Conservation (phyloP, 2,113 vertebrate species). For the Diadophis punctatus region DNA sequence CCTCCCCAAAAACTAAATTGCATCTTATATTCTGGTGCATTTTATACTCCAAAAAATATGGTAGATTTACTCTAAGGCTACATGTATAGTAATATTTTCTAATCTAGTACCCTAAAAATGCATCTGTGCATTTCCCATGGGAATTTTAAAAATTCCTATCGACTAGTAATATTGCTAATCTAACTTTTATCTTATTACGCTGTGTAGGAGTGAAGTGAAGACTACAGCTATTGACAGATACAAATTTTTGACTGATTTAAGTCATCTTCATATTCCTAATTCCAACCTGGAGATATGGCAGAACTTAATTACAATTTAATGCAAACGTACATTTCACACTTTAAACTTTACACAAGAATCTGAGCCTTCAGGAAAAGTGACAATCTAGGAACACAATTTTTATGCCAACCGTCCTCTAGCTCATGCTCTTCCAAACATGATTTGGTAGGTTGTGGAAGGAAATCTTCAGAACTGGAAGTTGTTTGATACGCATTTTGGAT, state of each 20-base stretch:
- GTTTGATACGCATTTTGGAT: neutral
- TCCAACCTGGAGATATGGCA: neutral
- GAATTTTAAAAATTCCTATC: neutral
- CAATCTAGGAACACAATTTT: neutral
- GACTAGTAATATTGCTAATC: neutral
- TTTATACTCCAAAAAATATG: too few relatives aligned
- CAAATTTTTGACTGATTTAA: neutral
- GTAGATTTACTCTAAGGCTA: too few relatives aligned
- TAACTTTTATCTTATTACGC: neutral
- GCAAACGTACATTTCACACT: neutral
- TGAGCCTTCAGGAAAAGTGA: neutral
- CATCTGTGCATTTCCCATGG: neutral
- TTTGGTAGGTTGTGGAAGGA: neutral
- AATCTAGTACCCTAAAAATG: neutral
- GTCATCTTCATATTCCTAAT: neutral
- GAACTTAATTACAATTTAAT: neutral
- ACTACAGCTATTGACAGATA: neutral
- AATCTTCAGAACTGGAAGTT: neutral
- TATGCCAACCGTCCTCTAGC: neutral
- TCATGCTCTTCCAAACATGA: neutral
- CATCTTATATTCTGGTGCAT: too few relatives aligned
- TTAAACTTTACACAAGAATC: neutral
- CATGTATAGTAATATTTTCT: neutral
- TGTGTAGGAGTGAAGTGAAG: slow-evolving; percentile 8
- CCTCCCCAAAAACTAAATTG: too few relatives aligned